Evolutionary conservation across 2,797 vertebrate genomes (phyloP).

Genomic region (Scyliorhinus canicula): DNA sequence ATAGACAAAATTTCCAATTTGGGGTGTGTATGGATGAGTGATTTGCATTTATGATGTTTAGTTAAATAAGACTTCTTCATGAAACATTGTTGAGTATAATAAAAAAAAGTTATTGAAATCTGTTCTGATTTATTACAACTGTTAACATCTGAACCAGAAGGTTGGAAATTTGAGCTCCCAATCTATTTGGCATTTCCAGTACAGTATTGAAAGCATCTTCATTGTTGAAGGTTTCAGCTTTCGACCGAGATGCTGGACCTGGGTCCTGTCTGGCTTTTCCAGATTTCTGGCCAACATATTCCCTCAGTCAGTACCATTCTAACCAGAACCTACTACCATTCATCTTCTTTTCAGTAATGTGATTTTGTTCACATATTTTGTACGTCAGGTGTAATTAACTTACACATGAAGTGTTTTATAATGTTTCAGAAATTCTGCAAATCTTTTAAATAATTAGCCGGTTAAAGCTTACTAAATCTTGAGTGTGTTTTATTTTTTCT

Average conservation of each 20-base stretch:
- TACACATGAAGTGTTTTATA: neutral
- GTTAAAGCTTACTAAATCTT: neutral
- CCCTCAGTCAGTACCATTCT: neutral
- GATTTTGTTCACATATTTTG: neutral
- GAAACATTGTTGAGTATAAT: neutral
- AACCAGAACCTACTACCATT: neutral
- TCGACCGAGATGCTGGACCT: neutral
- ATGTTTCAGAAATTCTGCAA: neutral
- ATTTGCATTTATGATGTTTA: neutral
- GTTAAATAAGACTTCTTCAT: neutral
- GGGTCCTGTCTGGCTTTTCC: neutral
- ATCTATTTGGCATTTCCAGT: neutral
- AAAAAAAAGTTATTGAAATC: neutral
- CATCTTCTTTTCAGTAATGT: too few relatives aligned
- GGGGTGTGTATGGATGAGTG: neutral
- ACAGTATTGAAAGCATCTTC: neutral
- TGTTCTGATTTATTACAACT: neutral
- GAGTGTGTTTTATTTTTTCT: conserved; percentile 2
- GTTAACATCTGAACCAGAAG: neutral
- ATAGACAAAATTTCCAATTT: neutral
- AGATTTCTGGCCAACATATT: neutral
- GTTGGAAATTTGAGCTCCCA: neutral
- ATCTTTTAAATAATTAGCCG: neutral
- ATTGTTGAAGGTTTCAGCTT: neutral
- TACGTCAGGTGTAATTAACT: neutral